Evolutionary conservation across 1,140 invertebrate species (phyloP).

Genomic region (Adoxophyes honmai): DNA sequence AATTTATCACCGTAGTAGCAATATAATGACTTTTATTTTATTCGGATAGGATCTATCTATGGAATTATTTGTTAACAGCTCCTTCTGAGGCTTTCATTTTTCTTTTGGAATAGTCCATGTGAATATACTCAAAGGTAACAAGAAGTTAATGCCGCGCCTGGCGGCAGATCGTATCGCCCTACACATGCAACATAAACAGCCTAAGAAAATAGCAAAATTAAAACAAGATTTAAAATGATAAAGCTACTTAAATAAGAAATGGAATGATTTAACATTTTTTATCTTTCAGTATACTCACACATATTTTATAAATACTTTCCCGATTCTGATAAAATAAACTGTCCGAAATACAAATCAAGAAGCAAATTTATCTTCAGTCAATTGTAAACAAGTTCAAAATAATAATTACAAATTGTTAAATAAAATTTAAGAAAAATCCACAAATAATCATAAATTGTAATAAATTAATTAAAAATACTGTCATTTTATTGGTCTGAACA

Average conservation of each 20-base stretch:
- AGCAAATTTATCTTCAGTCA: slow-evolving; percentile 65
- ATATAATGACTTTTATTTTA: slow-evolving; percentile 69
- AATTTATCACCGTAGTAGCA: slow-evolving; percentile 56
- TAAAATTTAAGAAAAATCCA: slow-evolving; percentile 56
- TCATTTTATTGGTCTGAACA: slow-evolving; percentile 60
- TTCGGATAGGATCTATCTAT: slow-evolving; percentile 61
- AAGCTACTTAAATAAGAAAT: slow-evolving; percentile 60
- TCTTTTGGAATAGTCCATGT: slow-evolving; percentile 65
- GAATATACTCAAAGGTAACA: slow-evolving; percentile 69
- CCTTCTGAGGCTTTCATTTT: slow-evolving; percentile 68
- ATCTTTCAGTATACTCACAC: slow-evolving; percentile 71
- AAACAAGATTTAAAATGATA: slow-evolving; percentile 46
- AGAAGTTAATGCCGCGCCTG: slow-evolving; percentile 44
- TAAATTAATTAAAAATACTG: slow-evolving; percentile 74
- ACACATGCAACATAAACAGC: slow-evolving; percentile 63
- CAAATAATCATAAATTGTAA: slow-evolving; percentile 50
- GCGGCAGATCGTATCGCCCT: slow-evolving; percentile 36
- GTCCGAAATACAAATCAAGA: slow-evolving; percentile 59
- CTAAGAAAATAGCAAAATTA: slow-evolving; percentile 59
- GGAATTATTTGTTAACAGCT: slow-evolving; percentile 59
- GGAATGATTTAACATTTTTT: slow-evolving; percentile 69
- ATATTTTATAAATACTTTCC: slow-evolving; percentile 54
- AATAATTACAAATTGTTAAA: slow-evolving; percentile 57
- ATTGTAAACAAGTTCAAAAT: slow-evolving; percentile 63
- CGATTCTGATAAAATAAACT: slow-evolving; percentile 47